Percentiles rank a stretch among this genome's conserved stretches.
Conservation (phyloP, 2,888 invertebrate genomes). For the Norana najaformis region DNA sequence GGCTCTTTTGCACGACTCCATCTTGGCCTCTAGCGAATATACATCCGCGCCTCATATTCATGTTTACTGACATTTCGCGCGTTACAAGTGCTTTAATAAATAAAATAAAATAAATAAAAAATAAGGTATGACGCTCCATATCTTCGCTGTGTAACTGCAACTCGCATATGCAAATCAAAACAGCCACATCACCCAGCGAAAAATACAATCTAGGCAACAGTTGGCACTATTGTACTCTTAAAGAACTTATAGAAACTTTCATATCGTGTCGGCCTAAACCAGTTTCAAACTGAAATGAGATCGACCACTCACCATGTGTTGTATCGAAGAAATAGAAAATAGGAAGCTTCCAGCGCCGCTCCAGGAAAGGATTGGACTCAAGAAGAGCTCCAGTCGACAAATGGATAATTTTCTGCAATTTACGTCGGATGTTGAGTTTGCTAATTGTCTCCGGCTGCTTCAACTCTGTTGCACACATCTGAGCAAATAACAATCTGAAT, state of each 20-base stretch:
- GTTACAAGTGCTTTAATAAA: no score
- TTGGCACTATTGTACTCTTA: no score
- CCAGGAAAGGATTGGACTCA: not conserved
- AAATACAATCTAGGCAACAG: no score
- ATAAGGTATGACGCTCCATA: no score
- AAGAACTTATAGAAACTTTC: not conserved
- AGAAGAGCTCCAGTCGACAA: not conserved
- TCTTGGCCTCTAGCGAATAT: no score
- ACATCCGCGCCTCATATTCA: no score
- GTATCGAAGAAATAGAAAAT: not conserved
- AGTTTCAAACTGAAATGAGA: not conserved
- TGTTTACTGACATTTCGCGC: no score
- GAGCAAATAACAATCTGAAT: not conserved
- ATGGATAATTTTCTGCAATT: not conserved
- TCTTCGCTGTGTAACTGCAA: no score
- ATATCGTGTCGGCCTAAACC: not conserved
- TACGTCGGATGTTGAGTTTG: not conserved
- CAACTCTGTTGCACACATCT: not conserved
- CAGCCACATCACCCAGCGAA: no score
- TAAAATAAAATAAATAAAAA: no score
- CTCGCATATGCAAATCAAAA: no score
- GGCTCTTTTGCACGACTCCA: no score
- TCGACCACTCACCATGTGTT: not conserved
- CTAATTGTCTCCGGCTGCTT: not conserved
- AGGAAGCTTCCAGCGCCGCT: not conserved